phyloP scores from a whole-genome alignment of 2,797 vertebrate genomes.

The Pelobates cultripes region DNA sequence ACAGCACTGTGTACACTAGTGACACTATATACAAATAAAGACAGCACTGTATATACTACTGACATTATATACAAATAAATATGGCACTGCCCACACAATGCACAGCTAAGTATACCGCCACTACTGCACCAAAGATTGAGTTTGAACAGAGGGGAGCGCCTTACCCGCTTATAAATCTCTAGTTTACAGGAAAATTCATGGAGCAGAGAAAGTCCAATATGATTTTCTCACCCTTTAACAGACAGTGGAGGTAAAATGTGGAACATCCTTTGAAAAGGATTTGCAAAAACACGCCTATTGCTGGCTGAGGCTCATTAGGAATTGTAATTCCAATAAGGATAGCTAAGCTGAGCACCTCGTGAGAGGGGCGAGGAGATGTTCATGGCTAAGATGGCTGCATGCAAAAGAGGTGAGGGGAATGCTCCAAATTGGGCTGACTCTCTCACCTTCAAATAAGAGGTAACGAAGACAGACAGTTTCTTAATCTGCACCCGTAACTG shows the following conservation, averaged over 20 bases:
- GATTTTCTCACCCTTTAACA: background rate
- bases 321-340: background rate
- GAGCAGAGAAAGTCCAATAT: background rate
- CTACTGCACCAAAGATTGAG: background rate
- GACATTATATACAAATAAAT: background rate
- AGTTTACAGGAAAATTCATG: background rate
- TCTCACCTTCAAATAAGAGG: background rate
- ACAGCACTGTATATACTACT: slow-evolving; percentile 22
- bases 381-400: background rate
- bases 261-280: background rate
- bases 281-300: background rate
- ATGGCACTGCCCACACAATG: background rate
- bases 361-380: background rate
- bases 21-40: slow-evolving; percentile 54
- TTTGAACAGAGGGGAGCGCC: background rate
- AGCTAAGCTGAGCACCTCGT: too few species aligned
- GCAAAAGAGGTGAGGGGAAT: background rate
- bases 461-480: background rate
- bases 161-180: background rate
- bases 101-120: slow-evolving; percentile 27
- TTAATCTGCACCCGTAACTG: background rate
- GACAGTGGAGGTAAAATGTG: too few species aligned
- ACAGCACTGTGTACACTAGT: slow-evolving; percentile 39
- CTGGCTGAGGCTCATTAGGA: background rate
- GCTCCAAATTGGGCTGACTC: background rate